A percentile compares a stretch with the other conserved stretches of the same genome.
These are phyloP conservation scores for Aptenodytes patagonicus DNA, from an alignment of 2,113 vertebrate species.

Conservation along the genomic window DNA sequence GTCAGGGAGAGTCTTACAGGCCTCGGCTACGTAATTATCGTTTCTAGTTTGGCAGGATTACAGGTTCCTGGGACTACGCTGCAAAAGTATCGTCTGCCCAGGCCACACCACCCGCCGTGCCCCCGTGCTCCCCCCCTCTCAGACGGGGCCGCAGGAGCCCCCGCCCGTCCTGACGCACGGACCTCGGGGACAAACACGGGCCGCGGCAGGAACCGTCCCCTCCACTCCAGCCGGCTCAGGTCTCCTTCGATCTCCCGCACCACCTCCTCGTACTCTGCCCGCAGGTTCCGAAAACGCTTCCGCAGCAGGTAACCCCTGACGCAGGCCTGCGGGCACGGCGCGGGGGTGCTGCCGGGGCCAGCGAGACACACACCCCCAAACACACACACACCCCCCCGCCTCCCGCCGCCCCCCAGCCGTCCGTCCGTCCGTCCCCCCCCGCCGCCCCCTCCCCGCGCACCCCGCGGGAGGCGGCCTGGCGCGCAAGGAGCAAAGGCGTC, in stretches of 20 bases:
- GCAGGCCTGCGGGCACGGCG: constrained; percentile 68
- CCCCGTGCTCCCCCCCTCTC: not conserved
- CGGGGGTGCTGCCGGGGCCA: not conserved
- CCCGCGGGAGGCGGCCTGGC: too few species aligned
- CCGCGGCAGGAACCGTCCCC: constrained; percentile 45
- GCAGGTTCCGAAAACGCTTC: constrained; percentile 67
- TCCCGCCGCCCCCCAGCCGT: too few species aligned
- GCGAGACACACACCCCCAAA: too few species aligned
- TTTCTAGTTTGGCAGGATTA: rapidly evolving
- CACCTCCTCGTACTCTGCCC: constrained; percentile 78
- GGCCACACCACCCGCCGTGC: rapidly evolving
- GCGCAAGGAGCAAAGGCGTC: too few species aligned
- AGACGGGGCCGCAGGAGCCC: not conserved
- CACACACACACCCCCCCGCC: too few species aligned
- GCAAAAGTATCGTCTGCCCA: rapidly evolving
- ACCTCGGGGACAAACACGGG: constrained; percentile 79
- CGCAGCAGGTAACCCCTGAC: constrained; percentile 80
- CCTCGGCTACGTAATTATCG: rapidly evolving
- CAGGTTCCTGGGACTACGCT: too few species aligned
- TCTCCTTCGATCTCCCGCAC: constrained; percentile 85
- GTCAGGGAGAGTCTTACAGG: rapidly evolving
- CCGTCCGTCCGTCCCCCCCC: too few species aligned
- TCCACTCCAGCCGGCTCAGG: constrained; percentile 76
- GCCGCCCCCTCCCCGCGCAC: not conserved
- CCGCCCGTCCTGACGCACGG: not conserved